phyloP scores from a whole-genome alignment of 2,888 invertebrate species.

The Poecilobothrus nobilitatus region DNA sequence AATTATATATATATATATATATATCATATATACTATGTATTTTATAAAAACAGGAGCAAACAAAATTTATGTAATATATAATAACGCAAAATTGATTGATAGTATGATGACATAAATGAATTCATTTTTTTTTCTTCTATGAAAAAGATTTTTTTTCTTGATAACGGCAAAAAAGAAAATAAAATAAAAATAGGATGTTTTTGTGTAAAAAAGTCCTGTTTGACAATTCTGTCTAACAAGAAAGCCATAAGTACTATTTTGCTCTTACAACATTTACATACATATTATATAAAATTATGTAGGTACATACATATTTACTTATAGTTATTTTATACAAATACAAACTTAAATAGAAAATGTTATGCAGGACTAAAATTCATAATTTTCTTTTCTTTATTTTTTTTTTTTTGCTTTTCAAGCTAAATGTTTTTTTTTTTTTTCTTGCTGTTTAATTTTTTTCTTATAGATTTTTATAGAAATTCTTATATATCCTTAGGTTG shows the following conservation, averaged over 20 bases:
- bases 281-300: not conserved
- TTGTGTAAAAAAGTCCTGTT: constrained; percentile 8
- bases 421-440: too few relatives aligned
- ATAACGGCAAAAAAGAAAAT: not conserved
- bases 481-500: too few relatives aligned
- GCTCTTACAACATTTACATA: not conserved
- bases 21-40: too few relatives aligned
- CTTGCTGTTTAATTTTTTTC: too few relatives aligned
- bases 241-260: constrained; percentile 8
- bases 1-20: too few relatives aligned
- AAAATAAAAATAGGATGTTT: not conserved
- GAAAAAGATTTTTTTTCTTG: not conserved
- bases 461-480: too few relatives aligned
- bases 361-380: not conserved
- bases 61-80: too few relatives aligned
- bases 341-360: not conserved
- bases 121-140: not conserved
- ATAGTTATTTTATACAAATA: not conserved
- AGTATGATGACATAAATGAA: constrained; percentile 2
- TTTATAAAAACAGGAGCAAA: too few relatives aligned
- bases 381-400: too few relatives aligned
- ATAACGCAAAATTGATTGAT: not conserved
- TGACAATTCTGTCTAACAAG: constrained; percentile 10
- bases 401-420: too few relatives aligned
- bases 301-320: not conserved